Percentiles rank a stretch among this genome's conserved stretches.
Conservation (phyloP, 1,140 invertebrate species). For the Ruditapes philippinarum region DNA sequence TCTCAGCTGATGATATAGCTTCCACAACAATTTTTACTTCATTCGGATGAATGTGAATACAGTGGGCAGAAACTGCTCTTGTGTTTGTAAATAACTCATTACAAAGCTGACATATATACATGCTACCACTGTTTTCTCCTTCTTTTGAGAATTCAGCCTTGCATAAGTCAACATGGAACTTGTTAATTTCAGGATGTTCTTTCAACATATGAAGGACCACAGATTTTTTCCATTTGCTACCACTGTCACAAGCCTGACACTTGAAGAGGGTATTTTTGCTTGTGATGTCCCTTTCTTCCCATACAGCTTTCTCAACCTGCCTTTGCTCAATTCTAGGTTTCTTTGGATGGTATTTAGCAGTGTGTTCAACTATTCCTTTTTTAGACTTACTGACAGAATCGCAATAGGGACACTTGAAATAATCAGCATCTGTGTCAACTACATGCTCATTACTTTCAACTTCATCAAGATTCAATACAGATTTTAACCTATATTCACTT, state of each 20-base stretch:
- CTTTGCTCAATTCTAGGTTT: background rate
- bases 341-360: background rate
- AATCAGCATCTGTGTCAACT: background rate
- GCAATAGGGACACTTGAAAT: conserved; percentile 23
- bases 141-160: background rate
- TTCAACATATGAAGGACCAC: background rate
- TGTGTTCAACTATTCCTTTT: background rate
- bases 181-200: background rate
- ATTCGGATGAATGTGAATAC: background rate
- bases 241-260: background rate
- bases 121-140: background rate
- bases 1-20: background rate
- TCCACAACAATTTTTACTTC: background rate
- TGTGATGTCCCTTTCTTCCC: background rate
- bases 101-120: background rate
- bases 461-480: background rate
- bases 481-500: background rate
- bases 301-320: background rate
- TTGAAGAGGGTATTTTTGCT: background rate
- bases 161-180: background rate
- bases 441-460: background rate
- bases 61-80: background rate
- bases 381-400: background rate
- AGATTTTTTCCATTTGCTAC: background rate
- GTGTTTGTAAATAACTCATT: background rate